phyloP scores from a whole-genome alignment of 23 tunicate species.

The Styela clava region DNA sequence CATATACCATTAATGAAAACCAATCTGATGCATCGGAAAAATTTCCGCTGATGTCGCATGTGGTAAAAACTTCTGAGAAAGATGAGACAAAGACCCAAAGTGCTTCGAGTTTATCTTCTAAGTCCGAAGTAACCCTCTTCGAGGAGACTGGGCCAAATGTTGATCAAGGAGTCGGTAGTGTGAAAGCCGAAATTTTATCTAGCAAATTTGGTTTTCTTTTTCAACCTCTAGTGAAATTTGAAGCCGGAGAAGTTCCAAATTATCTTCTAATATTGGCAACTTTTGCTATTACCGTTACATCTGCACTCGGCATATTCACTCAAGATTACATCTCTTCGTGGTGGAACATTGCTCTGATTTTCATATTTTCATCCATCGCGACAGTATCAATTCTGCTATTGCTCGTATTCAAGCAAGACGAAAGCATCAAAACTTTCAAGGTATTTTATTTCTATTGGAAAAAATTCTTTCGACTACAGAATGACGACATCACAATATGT shows the following conservation, averaged over 20 bases:
- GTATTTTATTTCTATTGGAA: neutral
- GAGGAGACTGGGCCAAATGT: too few species aligned
- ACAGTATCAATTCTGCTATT: neutral
- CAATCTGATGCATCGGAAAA: too few species aligned
- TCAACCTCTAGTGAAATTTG: slow-evolving; percentile 30
- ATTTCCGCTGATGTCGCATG: too few species aligned
- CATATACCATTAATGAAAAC: too few species aligned
- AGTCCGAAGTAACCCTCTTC: too few species aligned
- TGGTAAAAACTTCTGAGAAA: too few species aligned
- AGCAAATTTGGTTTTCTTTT: slow-evolving; percentile 53
- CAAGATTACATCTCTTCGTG: slow-evolving; percentile 9
- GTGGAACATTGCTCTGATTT: slow-evolving; percentile 47
- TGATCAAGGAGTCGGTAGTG: slow-evolving; percentile 30
- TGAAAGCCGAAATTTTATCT: slow-evolving; percentile 37
- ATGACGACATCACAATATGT: too few species aligned
- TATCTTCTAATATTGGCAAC: slow-evolving; percentile 35
- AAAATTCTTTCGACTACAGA: too few species aligned
- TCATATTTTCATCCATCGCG: slow-evolving; percentile 25
- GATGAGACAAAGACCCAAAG: too few species aligned
- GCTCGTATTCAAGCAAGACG: slow-evolving; percentile 14
- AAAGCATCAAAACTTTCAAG: slow-evolving; percentile 3
- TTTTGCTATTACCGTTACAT: slow-evolving; percentile 23
- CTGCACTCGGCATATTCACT: slow-evolving; percentile 37
- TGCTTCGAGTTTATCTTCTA: too few species aligned
- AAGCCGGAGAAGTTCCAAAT: slow-evolving; percentile 54